phyloP scores from a whole-genome alignment of 1,140 invertebrate species.

The Rhagoletis zephyria region DNA sequence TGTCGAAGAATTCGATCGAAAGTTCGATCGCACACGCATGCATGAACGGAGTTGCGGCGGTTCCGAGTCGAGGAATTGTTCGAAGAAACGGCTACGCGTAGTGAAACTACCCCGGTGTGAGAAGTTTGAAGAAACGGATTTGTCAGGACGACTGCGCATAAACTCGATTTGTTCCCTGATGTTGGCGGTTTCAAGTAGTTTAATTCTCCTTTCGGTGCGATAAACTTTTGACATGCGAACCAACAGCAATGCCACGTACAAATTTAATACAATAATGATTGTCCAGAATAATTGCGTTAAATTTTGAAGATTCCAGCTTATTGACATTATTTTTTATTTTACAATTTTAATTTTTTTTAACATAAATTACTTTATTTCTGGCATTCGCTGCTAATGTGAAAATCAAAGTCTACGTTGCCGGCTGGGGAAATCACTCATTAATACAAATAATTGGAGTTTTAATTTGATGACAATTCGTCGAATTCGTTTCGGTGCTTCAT shows the following conservation, averaged over 20 bases:
- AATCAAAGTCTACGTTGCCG: not conserved
- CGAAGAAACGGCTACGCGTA: not conserved
- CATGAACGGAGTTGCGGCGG: not conserved
- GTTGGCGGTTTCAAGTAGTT: slow-evolving; percentile 24
- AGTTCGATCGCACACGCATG: not conserved
- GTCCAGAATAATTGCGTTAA: slow-evolving; percentile 48
- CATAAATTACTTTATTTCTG: slow-evolving; percentile 46
- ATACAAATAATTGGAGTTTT: not conserved
- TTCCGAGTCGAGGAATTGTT: slow-evolving; percentile 12
- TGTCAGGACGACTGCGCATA: slow-evolving; percentile 21
- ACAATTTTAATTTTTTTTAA: slow-evolving; percentile 21
- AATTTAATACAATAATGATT: slow-evolving; percentile 36
- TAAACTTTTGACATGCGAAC: slow-evolving; percentile 46
- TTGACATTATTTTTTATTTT: slow-evolving; percentile 22
- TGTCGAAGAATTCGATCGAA: slow-evolving; percentile 23
- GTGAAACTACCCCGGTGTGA: not conserved
- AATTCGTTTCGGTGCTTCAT: not conserved
- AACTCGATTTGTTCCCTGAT: slow-evolving; percentile 39
- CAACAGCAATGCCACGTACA: slow-evolving; percentile 46
- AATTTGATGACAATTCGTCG: not conserved
- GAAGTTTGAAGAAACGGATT: not conserved
- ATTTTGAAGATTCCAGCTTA: slow-evolving; percentile 26
- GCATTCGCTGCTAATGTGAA: slow-evolving; percentile 41
- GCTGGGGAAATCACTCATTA: not conserved
- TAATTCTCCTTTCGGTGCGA: slow-evolving; percentile 36